phyloP scores from a whole-genome alignment of 2,888 invertebrate genomes.

The Hololepta plana region DNA sequence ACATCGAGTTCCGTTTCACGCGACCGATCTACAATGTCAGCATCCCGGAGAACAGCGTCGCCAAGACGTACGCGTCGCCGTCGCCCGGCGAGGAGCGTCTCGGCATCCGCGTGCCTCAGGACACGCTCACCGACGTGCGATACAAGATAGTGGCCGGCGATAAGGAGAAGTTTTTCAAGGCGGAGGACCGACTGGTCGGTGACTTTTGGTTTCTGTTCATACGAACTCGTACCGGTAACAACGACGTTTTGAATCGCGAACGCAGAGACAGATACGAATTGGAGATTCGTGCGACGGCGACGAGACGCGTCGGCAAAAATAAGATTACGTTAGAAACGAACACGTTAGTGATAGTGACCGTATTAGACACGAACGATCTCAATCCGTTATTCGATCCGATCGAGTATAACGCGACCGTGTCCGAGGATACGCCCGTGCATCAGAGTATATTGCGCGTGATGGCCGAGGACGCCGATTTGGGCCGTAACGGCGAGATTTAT shows the following conservation, averaged over 20 bases:
- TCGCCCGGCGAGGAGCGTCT: slow-evolving; percentile 55
- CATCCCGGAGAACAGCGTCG: slow-evolving; percentile 82
- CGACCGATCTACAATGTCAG: slow-evolving; percentile 66
- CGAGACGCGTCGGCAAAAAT: slow-evolving; percentile 36
- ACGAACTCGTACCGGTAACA: slow-evolving; percentile 71
- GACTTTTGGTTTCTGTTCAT: slow-evolving; percentile 89
- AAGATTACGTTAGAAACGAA: slow-evolving; percentile 49
- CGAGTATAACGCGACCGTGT: slow-evolving; percentile 70
- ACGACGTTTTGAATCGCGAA: slow-evolving; percentile 85
- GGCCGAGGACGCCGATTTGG: slow-evolving; percentile 92
- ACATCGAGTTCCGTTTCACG: slow-evolving; percentile 47
- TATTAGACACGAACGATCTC: slow-evolving; percentile 78
- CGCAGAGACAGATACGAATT: slow-evolving; percentile 68
- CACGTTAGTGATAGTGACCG: slow-evolving; percentile 47
- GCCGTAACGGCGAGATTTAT: slow-evolving; percentile 92
- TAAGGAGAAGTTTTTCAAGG: slow-evolving; percentile 80
- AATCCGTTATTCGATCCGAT: slow-evolving; percentile 85
- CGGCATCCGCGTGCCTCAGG: slow-evolving; percentile 45
- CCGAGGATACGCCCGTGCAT: slow-evolving; percentile 77
- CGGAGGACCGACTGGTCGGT: slow-evolving; percentile 74
- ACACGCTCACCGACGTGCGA: slow-evolving; percentile 39
- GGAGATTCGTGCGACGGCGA: slow-evolving; percentile 53
- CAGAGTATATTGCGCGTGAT: slow-evolving; percentile 58
- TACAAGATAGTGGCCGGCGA: slow-evolving; percentile 81
- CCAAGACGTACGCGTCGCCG: slow-evolving; percentile 67